Evolutionary conservation across 2,797 vertebrate species (phyloP).

Genomic region (Gallinago nigripennis): DNA sequence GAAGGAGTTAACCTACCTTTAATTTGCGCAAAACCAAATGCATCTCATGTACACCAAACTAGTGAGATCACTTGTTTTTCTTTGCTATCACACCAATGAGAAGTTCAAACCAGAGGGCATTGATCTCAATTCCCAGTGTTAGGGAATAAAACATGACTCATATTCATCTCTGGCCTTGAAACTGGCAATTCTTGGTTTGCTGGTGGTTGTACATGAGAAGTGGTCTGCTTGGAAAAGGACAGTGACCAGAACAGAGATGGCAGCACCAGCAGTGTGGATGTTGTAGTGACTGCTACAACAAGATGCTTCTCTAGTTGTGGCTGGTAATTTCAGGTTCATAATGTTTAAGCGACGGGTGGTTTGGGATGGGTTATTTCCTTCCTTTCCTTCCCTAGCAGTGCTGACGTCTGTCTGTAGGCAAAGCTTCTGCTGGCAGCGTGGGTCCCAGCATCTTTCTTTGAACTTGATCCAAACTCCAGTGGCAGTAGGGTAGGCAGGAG

Average conservation of each 20-base stretch:
- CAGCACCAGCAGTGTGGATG: neutral
- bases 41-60: neutral
- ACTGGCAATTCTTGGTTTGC: neutral
- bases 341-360: accelerated
- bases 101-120: neutral
- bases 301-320: neutral
- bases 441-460: neutral
- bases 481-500: neutral
- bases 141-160: neutral
- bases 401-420: slow-evolving; percentile 9
- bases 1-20: neutral
- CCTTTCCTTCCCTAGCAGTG: neutral
- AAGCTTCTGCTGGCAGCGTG: neutral
- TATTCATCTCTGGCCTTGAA: neutral
- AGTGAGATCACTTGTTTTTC: neutral
- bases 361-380: neutral
- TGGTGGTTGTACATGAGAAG: neutral
- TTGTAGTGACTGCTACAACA: neutral
- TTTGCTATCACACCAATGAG: neutral
- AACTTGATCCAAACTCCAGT: neutral
- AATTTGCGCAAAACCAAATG: neutral
- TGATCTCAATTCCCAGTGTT: neutral
- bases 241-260: neutral
- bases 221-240: neutral
- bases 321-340: neutral